A percentile compares a stretch with the other conserved stretches of the same genome.
Conservation (phyloP, 1,140 invertebrate species). For the Druon quercuslanigerum region DNA sequence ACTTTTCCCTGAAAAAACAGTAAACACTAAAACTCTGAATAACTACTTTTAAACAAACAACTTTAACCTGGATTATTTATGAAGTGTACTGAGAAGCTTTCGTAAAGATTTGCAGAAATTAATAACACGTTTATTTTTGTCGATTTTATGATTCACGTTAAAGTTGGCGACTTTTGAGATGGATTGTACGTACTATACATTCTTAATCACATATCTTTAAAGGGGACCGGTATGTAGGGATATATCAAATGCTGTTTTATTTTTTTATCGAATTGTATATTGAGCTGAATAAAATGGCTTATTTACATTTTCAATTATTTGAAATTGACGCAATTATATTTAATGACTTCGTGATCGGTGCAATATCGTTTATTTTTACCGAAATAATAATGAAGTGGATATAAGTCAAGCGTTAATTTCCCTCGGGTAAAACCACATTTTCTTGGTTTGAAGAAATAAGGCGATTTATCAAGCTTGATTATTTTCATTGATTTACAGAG, state of each 20-base stretch:
- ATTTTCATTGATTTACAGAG: neutral
- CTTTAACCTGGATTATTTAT: no score
- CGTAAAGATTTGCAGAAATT: no score
- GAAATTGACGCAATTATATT: neutral
- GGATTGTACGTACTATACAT: no score
- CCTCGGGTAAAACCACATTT: neutral
- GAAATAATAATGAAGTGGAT: neutral
- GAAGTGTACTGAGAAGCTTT: no score
- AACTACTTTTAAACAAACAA: no score
- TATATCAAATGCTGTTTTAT: neutral
- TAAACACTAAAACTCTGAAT: no score
- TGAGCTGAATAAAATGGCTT: no score
- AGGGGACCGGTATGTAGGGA: no score
- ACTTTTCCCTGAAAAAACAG: no score
- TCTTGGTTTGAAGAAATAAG: neutral
- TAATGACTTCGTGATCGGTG: neutral
- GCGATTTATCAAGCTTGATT: neutral
- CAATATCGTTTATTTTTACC: neutral
- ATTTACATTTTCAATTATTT: slow-evolving; percentile 25
- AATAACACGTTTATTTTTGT: no score
- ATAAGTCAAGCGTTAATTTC: neutral
- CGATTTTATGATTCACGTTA: no score
- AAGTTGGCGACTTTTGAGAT: no score
- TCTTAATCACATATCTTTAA: neutral
- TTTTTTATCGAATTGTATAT: neutral